Percentiles rank a stretch among this genome's conserved stretches.
phyloP scores from a whole-genome alignment of 1,140 invertebrate genomes.

The Drosophila tristis region DNA sequence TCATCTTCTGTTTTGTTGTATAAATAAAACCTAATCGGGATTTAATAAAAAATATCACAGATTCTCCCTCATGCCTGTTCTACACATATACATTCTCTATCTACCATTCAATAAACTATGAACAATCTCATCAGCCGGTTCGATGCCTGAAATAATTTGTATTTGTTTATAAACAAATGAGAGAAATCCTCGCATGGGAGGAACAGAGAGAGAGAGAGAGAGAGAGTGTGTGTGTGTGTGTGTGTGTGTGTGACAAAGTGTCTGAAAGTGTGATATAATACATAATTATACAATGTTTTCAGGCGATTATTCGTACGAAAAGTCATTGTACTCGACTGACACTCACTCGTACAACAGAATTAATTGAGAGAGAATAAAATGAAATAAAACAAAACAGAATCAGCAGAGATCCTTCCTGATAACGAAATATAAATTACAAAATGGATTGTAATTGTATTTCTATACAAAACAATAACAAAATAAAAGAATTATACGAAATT shows the following conservation, averaged over 20 bases:
- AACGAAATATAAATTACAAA: conserved; percentile 30
- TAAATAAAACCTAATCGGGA: too few relatives aligned
- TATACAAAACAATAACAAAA: not conserved
- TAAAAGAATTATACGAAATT: not conserved
- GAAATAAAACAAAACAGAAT: conserved; percentile 29
- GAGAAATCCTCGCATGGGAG: not conserved
- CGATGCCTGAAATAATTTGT: not conserved
- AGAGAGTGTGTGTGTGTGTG: not conserved
- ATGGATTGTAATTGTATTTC: not conserved
- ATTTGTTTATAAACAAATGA: conserved; percentile 53
- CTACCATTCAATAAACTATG: conserved; percentile 5
- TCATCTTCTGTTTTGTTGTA: not conserved
- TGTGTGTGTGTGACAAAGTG: not conserved
- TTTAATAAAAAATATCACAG: not conserved
- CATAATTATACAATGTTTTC: conserved; percentile 25
- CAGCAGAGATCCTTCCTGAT: conserved; percentile 49
- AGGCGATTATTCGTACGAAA: conserved; percentile 44
- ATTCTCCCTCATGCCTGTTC: not conserved
- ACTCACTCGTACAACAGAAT: conserved; percentile 13
- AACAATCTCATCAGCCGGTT: conserved; percentile 34
- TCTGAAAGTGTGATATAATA: conserved; percentile 32
- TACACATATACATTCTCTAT: not conserved
- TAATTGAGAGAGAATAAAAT: conserved; percentile 49
- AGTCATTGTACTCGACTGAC: conserved; percentile 46
- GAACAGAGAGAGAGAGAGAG: conserved; percentile 1